Evolutionary conservation across 2,888 invertebrate species (phyloP).

Genomic region (Leucozona laternaria): DNA sequence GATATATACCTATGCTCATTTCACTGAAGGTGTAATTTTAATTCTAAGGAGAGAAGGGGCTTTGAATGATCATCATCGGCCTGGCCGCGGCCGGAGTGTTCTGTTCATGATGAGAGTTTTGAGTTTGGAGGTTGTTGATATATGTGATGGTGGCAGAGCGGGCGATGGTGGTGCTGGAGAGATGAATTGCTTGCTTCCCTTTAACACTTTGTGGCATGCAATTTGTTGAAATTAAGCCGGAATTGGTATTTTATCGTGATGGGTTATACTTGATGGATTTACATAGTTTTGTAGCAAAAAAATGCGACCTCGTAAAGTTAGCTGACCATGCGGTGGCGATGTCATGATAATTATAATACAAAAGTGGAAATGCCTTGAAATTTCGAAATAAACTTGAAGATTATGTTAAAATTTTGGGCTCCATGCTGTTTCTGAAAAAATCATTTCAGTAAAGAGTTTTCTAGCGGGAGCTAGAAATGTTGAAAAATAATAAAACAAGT

Average conservation of each 20-base stretch:
- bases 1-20: conserved; percentile 33
- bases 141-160: not conserved
- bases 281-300: conserved; percentile 19
- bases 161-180: conserved; percentile 39
- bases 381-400: too few relatives aligned
- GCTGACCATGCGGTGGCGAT: too few relatives aligned
- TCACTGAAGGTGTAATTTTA: conserved; percentile 70
- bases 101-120: conserved; percentile 5
- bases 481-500: too few relatives aligned
- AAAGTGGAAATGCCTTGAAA: not conserved
- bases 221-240: conserved; percentile 82
- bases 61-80: conserved; percentile 33
- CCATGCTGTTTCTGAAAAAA: too few relatives aligned
- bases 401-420: too few relatives aligned
- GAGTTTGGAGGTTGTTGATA: conserved; percentile 8
- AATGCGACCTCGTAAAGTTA: not conserved
- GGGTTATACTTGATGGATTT: conserved; percentile 54
- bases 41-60: conserved; percentile 51
- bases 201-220: conserved; percentile 84
- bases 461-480: too few relatives aligned
- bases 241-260: conserved; percentile 71
- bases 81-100: not conserved
- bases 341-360: not conserved
- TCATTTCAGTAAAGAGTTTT: too few relatives aligned
- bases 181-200: conserved; percentile 79